Base-by-base conservation (phyloP, 2,113 vertebrate species). In the Dipodomys ordii region DNA sequence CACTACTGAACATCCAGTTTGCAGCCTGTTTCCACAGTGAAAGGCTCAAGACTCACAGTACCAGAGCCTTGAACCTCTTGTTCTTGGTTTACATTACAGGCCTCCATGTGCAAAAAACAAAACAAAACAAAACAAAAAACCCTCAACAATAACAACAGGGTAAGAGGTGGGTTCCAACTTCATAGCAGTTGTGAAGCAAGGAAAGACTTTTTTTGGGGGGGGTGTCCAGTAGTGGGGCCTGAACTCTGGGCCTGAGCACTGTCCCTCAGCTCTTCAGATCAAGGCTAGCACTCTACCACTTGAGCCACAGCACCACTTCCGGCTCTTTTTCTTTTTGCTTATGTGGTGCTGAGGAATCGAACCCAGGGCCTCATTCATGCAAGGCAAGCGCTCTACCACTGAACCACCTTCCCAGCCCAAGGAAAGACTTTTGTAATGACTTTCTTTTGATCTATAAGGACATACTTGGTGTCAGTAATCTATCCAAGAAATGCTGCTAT, bases 21-120 rank as follows among this genome's bases (percentile, higher is more conserved):
- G 77, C 80, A 73, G 35, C 69, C 53, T 93, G 2, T 97, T 94
- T 95, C 80, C 90, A 96, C 74, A 83, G 85, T 73, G 46, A 92
- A 83, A 88, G n/a, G 84, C 90, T 90, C 18, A 68, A 93, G 92
- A 90, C 85, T 60, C 11, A 57, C 83, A 81, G 46, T 80, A 83
- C 19, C 20, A 72, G 65, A 81, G 35, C 62, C 90, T 95, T 80
- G 78, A 93, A 71, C 46, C 35, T 91, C 44, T 80, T 19, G 53
- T 49, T 49, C 46, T 16, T 49, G 67, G 90, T 85, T 93, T 85
- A 69, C 67, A 74, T 88, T 15, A 7, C 35, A 49, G 85, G 74
- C 72, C 89, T 93, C 68, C 62, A 25, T 74, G 23, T 62, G 23
- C 22, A 64, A 39, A 46, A 57, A 57, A 57, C 2, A 57, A 16